Evolutionary conservation across 2,888 invertebrate species (phyloP), one percentile per base, ranked within the genome.

Genomic region (Drosophila mercatorum): DNA sequence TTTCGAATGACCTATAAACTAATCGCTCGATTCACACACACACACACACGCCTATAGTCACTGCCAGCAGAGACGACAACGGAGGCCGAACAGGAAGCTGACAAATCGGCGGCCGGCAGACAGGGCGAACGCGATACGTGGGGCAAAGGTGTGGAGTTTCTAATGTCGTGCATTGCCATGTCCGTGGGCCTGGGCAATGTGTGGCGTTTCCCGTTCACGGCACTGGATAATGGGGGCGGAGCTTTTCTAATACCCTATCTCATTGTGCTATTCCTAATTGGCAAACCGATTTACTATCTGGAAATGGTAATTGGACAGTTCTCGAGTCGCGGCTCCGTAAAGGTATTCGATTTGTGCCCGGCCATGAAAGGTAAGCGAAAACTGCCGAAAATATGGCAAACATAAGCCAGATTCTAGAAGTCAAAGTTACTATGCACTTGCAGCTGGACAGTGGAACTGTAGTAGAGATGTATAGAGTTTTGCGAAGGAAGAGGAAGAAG

Each of bases 241-340:
- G 95, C 95, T 0, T 95, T 95, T 81, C 91, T 95, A 31, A 95
- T 95, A 70, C 95, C 95, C 41, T 93, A 96, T 83, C 92, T 95
- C 56, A 94, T 95, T 68, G 94, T 95, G 11, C 91, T 96, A 55
- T 92, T 95, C 61, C 88, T 96, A 60, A 94, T 96, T 60, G 95
- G 95, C 58, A 94, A 95, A 78, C 95, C 95, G 1, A 93, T 96
- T 81, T 96, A 96, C 89, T 96, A 95, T 88, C 92, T 96, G 92
- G 96, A 96, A 92, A 95, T 96, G 93, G 93, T 95, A 6, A 92
- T 96, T 49, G 96, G 96, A 2, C 96, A 96, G 91, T 96, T 96
- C 91, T 95, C 95, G 34, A 95, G 95, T 75, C 94, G 94, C 74
- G 96, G 96, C 12, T 95, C 95, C 66, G 95, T 95, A 17, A 95